Evolutionary conservation across 2,888 invertebrate species (phyloP), one percentile per base, ranked within the genome.

Genomic region (Sicus ferrugineus): DNA sequence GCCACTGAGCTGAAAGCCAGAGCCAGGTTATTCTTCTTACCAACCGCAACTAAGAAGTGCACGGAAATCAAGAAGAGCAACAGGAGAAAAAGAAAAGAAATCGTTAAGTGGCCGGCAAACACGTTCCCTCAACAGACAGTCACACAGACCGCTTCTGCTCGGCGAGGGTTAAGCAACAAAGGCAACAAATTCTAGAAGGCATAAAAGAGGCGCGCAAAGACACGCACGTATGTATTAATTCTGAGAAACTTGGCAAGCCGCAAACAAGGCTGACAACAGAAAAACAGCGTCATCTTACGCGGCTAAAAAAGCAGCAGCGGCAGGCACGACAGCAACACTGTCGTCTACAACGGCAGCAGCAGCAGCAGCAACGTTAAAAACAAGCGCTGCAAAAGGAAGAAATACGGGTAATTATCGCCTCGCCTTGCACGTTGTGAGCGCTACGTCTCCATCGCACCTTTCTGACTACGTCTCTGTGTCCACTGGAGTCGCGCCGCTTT

Each of bases 11-110:
- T 6, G 28, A 42, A 42, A 42, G 38, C 50, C 28, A 48, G 30
- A 61, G 38, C 62, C 67, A 46, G 66, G n/a, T 52, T 46, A n/a
- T 31, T 52, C 21, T n/a, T 42, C 30, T 38, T 26, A 14, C 46
- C 62, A 71, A 74, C 73, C 52, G 19, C 21, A 71, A 73, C 73
- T 73, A 76, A 76, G 77, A 79, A 46, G 34, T 52, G 50, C 66
- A 59, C 58, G 63, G 31, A 54, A 54, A 71, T 42, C 50, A 70
- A 69, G 46, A 64, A 54, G 23, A 70, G 71, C 58, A 72, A 23
- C 72, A 61, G 68, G 28, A 34, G 65, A 71, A 71, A 63, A 70
- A 56, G 30, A 67, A 50, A 31, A 66, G 28, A 66, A 70, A 54
- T 26, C 65, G 21, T 23, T 54, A 46, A 34, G 48, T 42, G 34